phyloP scores from a whole-genome alignment of 2,113 vertebrate species.

The Nibea coibor region DNA sequence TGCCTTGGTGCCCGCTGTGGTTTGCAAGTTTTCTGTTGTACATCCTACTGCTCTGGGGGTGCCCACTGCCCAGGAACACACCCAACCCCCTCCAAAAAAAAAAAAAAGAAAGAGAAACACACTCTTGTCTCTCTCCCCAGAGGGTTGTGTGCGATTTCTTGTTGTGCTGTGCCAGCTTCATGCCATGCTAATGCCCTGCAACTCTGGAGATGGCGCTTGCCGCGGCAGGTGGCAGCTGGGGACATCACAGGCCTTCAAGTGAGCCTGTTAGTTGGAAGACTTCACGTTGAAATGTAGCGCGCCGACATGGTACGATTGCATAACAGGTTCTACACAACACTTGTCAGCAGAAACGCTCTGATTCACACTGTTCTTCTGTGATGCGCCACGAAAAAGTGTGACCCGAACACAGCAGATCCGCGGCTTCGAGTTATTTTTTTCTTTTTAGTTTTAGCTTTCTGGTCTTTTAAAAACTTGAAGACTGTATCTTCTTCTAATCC shows the following conservation, averaged over 20 bases:
- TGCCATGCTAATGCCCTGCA: conserved; percentile 48
- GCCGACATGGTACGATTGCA: conserved; percentile 40
- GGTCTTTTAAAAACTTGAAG: conserved; percentile 6
- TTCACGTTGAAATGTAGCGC: conserved; percentile 41
- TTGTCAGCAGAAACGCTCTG: conserved; percentile 51
- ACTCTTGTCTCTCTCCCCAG: background rate
- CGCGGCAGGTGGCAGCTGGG: conserved; percentile 62
- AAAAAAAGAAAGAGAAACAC: background rate
- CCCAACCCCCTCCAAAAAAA: conserved; percentile 4
- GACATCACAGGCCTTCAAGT: conserved; percentile 57
- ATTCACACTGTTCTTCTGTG: conserved; percentile 47
- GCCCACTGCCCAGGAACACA: conserved; percentile 44
- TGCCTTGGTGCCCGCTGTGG: conserved; percentile 39
- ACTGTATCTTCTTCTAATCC: background rate
- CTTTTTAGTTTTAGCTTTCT: conserved; percentile 19
- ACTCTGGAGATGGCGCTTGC: conserved; percentile 35
- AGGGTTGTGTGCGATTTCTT: conserved; percentile 42
- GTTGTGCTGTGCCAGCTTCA: conserved; percentile 46
- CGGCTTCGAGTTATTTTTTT: background rate
- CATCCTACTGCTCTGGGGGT: conserved; percentile 53
- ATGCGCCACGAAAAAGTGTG: conserved; percentile 33
- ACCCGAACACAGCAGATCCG: conserved; percentile 27
- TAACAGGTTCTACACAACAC: conserved; percentile 45
- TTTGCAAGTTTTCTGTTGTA: conserved; percentile 55
- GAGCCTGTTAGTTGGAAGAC: conserved; percentile 47